Evolutionary conservation across 2,113 vertebrate species (phyloP).

Genomic region (Ardeotis arabs): DNA sequence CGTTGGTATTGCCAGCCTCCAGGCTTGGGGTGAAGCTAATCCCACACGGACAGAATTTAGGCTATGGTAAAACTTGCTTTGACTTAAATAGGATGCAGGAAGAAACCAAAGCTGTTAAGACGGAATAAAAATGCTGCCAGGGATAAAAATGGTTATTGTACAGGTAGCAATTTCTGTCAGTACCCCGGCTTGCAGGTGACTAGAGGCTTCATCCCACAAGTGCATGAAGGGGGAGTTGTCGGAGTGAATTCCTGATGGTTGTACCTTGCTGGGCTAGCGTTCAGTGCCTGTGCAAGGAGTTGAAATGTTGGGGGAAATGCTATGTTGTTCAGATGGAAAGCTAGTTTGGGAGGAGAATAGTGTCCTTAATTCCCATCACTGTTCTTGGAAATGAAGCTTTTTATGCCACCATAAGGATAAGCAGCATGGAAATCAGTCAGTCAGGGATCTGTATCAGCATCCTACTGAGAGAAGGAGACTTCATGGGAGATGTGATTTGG

Average conservation of each 20-base stretch:
- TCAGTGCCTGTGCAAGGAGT: fast-evolving
- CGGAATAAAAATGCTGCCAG: background rate
- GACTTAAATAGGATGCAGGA: background rate
- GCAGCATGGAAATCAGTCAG: background rate
- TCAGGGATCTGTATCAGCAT: background rate
- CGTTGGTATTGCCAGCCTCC: background rate
- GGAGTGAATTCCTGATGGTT: background rate
- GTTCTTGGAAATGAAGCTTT: background rate
- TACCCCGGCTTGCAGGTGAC: background rate
- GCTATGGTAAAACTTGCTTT: background rate
- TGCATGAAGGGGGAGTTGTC: background rate
- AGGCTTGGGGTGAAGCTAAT: background rate
- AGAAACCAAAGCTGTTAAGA: background rate
- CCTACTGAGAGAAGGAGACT: background rate
- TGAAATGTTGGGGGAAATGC: background rate
- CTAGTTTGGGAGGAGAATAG: background rate
- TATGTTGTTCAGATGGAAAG: no score
- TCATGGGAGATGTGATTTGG: background rate
- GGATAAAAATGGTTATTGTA: background rate
- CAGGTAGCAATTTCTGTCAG: background rate
- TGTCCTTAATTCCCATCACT: background rate
- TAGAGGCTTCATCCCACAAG: background rate
- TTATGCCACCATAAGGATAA: no score
- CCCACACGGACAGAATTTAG: no score
- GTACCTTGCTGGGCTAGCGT: no score